phyloP scores from a whole-genome alignment of 2,888 invertebrate species.

The Danaus chrysippus region DNA sequence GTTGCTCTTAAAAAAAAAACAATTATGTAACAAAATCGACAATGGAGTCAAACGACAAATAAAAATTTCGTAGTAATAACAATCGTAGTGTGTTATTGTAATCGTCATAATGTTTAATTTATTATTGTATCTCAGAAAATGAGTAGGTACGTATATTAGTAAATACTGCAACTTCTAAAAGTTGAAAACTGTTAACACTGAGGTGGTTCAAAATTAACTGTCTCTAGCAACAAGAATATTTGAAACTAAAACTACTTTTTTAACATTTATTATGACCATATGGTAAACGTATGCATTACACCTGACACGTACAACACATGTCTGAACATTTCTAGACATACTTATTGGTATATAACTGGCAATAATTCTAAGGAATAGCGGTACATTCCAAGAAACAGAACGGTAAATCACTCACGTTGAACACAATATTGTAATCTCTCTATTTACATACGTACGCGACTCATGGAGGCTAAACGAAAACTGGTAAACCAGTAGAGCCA shows the following conservation, averaged over 20 bases:
- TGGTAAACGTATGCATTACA: conserved; percentile 1
- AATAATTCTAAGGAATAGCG: background rate
- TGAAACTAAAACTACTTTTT: background rate
- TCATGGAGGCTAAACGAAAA: conserved; percentile 28
- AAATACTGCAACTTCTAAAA: too few relatives aligned
- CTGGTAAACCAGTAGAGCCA: conserved; percentile 28
- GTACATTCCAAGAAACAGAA: conserved; percentile 16
- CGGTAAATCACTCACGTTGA: conserved; percentile 26
- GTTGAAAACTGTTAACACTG: too few relatives aligned
- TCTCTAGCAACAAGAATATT: too few relatives aligned
- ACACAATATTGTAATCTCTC: conserved; percentile 3
- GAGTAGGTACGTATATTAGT: too few relatives aligned
- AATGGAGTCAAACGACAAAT: too few relatives aligned
- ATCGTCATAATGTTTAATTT: too few relatives aligned
- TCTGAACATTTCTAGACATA: background rate
- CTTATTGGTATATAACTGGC: background rate
- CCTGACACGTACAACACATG: background rate
- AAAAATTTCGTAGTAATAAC: too few relatives aligned
- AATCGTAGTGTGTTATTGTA: too few relatives aligned
- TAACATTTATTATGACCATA: background rate
- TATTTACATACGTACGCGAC: conserved; percentile 27
- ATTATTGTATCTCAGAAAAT: too few relatives aligned
- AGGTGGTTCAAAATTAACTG: too few relatives aligned
- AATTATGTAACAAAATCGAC: too few relatives aligned
- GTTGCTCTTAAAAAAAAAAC: too few relatives aligned